Percentiles rank a stretch among this genome's conserved stretches.
Conservation (phyloP, 2,888 invertebrate species). For the Emesis furor region DNA sequence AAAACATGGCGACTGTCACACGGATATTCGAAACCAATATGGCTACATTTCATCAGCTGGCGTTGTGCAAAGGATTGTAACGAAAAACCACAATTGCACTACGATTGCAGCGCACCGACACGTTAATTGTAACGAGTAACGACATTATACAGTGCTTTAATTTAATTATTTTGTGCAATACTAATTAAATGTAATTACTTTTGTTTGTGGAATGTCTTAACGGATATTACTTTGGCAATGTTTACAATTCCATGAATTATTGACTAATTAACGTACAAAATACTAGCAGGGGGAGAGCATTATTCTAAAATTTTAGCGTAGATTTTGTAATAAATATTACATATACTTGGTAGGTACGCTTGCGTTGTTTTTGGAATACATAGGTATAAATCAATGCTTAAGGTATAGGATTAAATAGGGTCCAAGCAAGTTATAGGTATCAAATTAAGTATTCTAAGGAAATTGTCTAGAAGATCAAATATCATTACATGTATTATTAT, state of each 20-base stretch:
- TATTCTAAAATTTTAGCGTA: no score
- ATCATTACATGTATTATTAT: no score
- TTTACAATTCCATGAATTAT: not conserved
- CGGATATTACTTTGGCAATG: not conserved
- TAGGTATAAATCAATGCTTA: no score
- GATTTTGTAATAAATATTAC: no score
- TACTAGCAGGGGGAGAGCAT: no score
- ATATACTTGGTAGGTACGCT: no score
- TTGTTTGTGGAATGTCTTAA: not conserved
- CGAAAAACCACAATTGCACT: constrained; percentile 19
- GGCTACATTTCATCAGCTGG: constrained; percentile 19
- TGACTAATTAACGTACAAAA: not conserved
- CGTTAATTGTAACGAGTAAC: constrained; percentile 16
- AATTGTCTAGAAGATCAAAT: no score
- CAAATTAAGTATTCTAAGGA: no score
- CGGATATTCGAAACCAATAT: constrained; percentile 22
- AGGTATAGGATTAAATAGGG: no score
- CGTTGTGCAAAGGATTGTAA: constrained; percentile 20
- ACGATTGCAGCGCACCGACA: not conserved
- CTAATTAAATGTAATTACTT: constrained; percentile 17
- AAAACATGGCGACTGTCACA: constrained; percentile 10
- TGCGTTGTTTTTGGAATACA: no score
- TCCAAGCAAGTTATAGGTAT: no score
- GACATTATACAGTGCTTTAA: not conserved
- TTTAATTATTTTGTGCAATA: constrained; percentile 11